Percentiles rank a stretch among this genome's conserved stretches.
These are phyloP conservation scores for Drosophila mauritiana DNA, from an alignment of 1,140 invertebrate genomes.

Conservation along the genomic window DNA sequence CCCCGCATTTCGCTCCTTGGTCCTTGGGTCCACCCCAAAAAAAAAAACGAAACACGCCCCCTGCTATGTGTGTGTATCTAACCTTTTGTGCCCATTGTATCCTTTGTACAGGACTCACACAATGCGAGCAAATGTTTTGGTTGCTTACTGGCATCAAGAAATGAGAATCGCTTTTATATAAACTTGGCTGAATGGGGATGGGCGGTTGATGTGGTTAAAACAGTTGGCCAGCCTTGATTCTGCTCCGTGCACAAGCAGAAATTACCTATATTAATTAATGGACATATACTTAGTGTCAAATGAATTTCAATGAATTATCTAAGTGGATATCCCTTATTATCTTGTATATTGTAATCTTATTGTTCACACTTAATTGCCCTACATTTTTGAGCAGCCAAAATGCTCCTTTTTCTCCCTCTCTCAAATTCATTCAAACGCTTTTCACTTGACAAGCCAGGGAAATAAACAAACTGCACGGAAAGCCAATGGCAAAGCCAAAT, in stretches of 20 bases:
- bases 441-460: constrained; percentile 59
- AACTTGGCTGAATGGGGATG: constrained; percentile 60
- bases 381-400: not conserved
- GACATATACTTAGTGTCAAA: too few species aligned
- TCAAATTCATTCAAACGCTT: constrained; percentile 36
- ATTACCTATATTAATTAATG: not conserved
- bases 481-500: constrained; percentile 52
- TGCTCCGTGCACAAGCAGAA: constrained; percentile 8
- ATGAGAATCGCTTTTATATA: constrained; percentile 80
- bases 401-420: constrained; percentile 3
- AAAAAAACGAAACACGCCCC: constrained; percentile 64
- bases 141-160: constrained; percentile 40
- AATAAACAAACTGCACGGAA: constrained; percentile 58
- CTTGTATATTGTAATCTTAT: too few species aligned
- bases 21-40: constrained; percentile 36
- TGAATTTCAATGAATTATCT: too few species aligned
- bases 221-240: constrained; percentile 41
- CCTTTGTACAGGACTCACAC: constrained; percentile 55
- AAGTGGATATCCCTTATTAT: too few species aligned
- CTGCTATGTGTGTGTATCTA: constrained; percentile 56
- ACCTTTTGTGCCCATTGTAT: constrained; percentile 78
- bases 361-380: too few species aligned
- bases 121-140: constrained; percentile 65
- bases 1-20: constrained; percentile 26
- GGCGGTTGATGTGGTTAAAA: constrained; percentile 43